These are phyloP conservation scores for Coreoperca whiteheadi DNA, from an alignment of 2,113 vertebrate species.

Conservation along the genomic window DNA sequence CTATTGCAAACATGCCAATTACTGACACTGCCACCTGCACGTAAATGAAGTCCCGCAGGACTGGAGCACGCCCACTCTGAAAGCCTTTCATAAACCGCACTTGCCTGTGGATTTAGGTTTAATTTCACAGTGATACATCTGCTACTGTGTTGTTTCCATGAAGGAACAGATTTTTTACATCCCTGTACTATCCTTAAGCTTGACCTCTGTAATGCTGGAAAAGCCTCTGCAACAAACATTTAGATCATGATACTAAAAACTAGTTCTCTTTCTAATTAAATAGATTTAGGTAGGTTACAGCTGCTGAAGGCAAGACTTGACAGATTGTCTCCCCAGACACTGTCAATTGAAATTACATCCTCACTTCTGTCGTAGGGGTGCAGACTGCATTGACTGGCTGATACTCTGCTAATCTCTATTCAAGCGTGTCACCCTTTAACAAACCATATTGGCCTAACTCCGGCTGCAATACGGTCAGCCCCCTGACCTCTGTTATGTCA, in stretches of 20 bases:
- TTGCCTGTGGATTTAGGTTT: slow-evolving; percentile 28
- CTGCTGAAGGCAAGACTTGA: slow-evolving; percentile 14
- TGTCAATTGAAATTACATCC: slow-evolving; percentile 50
- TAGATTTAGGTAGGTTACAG: neutral
- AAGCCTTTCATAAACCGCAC: slow-evolving; percentile 11
- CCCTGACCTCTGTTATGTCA: slow-evolving; percentile 46
- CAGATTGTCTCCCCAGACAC: neutral
- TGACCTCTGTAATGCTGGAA: neutral
- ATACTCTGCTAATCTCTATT: slow-evolving; percentile 37
- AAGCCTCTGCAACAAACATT: neutral
- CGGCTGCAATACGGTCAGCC: neutral
- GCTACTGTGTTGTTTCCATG: neutral
- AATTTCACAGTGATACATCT: slow-evolving; percentile 9
- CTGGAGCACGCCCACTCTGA: slow-evolving; percentile 5
- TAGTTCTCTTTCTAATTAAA: slow-evolving; percentile 12
- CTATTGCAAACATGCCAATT: slow-evolving; percentile 54
- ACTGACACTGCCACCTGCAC: slow-evolving; percentile 51
- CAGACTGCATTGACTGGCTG: slow-evolving; percentile 12
- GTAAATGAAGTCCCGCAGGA: slow-evolving; percentile 39
- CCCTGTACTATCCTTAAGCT: neutral
- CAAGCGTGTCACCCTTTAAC: slow-evolving; percentile 24
- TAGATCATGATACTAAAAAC: neutral
- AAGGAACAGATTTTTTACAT: neutral
- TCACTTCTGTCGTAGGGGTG: slow-evolving; percentile 20
- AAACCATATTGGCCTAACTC: slow-evolving; percentile 19